Conservation (phyloP, 2,888 invertebrate species). For the Lepeophtheirus nordmannii region DNA sequence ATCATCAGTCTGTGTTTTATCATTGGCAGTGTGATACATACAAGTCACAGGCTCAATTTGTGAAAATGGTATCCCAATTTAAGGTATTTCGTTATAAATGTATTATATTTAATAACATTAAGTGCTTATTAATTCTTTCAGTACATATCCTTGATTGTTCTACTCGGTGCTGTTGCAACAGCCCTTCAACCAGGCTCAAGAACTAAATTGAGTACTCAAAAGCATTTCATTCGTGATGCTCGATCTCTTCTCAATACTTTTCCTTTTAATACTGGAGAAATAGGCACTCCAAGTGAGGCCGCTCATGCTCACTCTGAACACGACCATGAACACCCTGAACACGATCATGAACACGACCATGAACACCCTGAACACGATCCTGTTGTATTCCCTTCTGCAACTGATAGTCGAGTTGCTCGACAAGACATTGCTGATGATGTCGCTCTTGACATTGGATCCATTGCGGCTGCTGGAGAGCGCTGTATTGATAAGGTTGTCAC, state of each 20-base stretch:
- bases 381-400: not conserved
- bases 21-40: no score
- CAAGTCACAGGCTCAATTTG: no score
- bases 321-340: not conserved
- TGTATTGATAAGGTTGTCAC: constrained; percentile 12
- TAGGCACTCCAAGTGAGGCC: not conserved
- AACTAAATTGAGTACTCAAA: no score
- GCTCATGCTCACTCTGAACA: not conserved
- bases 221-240: not conserved
- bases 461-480: constrained; percentile 8
- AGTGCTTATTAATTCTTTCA: no score
- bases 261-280: constrained; percentile 7
- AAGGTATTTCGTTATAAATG: no score
- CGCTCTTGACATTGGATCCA: not conserved
- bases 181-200: no score
- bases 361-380: not conserved
- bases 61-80: no score
- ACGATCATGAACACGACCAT: not conserved
- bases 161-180: no score
- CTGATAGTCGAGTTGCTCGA: not conserved
- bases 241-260: constrained; percentile 13
- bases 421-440: not conserved
- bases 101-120: no score
- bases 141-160: no score
- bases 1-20: no score